These are phyloP conservation scores for Chroicocephalus ridibundus DNA, from an alignment of 2,113 vertebrate species.

Conservation along the genomic window DNA sequence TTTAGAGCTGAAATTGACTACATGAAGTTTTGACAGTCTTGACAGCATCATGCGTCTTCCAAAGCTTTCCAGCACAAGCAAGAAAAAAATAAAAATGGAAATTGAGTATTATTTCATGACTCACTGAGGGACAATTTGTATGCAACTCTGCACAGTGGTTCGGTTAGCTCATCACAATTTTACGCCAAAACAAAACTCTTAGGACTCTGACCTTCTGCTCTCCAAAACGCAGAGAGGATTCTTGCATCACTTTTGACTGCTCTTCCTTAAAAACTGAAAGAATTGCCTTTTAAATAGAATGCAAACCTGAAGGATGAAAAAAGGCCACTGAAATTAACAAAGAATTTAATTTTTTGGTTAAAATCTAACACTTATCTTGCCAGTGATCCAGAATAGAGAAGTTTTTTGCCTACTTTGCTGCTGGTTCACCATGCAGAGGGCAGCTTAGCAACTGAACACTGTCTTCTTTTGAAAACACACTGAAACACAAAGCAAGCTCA, in stretches of 20 bases:
- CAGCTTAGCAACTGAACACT: neutral
- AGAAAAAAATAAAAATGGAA: neutral
- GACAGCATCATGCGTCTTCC: constrained; percentile 30
- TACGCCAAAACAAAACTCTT: neutral
- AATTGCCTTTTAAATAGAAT: neutral
- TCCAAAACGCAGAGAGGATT: neutral
- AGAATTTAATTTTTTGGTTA: neutral
- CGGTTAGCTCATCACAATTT: constrained; percentile 11
- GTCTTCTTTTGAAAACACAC: neutral
- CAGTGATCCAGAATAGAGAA: neutral
- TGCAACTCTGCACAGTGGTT: neutral
- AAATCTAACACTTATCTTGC: rapidly evolving
- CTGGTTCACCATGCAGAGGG: neutral
- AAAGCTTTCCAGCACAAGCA: constrained; percentile 25
- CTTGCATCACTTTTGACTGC: neutral
- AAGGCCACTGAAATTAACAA: neutral
- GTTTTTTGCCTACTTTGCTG: neutral
- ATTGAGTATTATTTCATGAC: neutral
- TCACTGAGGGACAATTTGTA: neutral
- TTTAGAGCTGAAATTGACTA: neutral
- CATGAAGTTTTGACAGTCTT: constrained; percentile 48
- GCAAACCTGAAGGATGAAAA: neutral
- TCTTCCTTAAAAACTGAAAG: neutral
- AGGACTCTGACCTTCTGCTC: neutral
- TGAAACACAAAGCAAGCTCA: neutral